A percentile compares a stretch with the other conserved stretches of the same genome.
Conservation (phyloP, 1,140 invertebrate genomes). For the Drosophila biarmipes region DNA sequence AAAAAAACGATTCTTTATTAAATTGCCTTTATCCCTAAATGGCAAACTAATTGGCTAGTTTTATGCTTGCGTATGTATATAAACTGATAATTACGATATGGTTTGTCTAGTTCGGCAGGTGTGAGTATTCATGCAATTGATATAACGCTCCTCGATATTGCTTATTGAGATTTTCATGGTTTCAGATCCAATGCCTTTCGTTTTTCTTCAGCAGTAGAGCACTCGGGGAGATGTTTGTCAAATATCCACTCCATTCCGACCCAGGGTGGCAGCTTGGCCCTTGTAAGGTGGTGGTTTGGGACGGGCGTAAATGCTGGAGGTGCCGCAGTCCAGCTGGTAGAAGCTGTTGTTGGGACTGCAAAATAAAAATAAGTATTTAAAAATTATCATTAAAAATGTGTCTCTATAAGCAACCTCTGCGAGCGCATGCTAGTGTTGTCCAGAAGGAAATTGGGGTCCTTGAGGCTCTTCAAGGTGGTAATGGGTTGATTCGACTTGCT, state of each 20-base stretch:
- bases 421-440: conserved; percentile 79
- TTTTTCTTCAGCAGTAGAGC: conserved; percentile 67
- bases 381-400: neutral
- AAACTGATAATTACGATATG: conserved; percentile 49
- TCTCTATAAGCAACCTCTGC: conserved; percentile 50
- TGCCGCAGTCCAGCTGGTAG: conserved; percentile 71
- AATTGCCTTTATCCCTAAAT: conserved; percentile 24
- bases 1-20: conserved; percentile 42
- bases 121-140: conserved; percentile 38
- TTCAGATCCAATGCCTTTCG: neutral
- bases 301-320: conserved; percentile 71
- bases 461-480: conserved; percentile 79
- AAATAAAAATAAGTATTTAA: neutral
- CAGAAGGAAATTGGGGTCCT: conserved; percentile 77
- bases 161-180: conserved; percentile 27
- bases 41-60: conserved; percentile 39
- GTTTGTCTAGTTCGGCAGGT: conserved; percentile 46
- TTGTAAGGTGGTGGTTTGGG: conserved; percentile 83
- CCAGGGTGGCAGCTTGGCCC: conserved; percentile 53
- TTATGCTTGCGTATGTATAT: conserved; percentile 22
- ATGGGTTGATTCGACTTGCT: conserved; percentile 73
- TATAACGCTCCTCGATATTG: conserved; percentile 52
- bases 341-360: conserved; percentile 76
- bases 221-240: conserved; percentile 83
- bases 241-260: conserved; percentile 73